Conservation (phyloP, 2,888 invertebrate genomes). For the Caenorhabditis sp. region DNA sequence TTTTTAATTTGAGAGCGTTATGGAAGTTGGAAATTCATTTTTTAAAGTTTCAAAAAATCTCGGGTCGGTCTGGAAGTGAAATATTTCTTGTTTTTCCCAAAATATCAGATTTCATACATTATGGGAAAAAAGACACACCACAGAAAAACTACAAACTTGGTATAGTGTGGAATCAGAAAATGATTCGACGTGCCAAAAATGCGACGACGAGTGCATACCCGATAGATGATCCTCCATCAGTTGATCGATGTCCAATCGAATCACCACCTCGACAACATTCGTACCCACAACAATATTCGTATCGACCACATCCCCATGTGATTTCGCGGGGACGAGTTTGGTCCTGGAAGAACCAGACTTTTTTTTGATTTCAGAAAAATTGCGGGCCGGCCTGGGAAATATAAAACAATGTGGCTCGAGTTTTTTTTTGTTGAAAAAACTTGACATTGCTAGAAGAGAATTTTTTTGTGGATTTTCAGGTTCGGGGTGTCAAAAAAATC, state of each 20-base stretch:
- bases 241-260: too few relatives aligned
- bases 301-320: conserved; percentile 67
- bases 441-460: neutral
- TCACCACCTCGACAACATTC: conserved; percentile 59
- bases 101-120: neutral
- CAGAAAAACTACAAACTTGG: neutral
- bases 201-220: neutral
- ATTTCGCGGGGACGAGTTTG: conserved; percentile 66
- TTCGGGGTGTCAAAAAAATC: neutral
- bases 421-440: neutral
- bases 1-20: too few relatives aligned
- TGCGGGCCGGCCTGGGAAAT: neutral
- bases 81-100: too few relatives aligned
- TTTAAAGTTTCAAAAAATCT: too few relatives aligned
- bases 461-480: neutral
- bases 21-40: too few relatives aligned
- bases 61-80: too few relatives aligned
- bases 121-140: neutral
- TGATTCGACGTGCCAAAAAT: neutral
- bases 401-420: too few relatives aligned
- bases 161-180: neutral
- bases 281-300: conserved; percentile 67
- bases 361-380: neutral
- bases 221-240: conserved; percentile 3
- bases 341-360: conserved; percentile 50